Conservation (phyloP, 2,113 vertebrate genomes). For the Ptychochromis oligacanthus region DNA sequence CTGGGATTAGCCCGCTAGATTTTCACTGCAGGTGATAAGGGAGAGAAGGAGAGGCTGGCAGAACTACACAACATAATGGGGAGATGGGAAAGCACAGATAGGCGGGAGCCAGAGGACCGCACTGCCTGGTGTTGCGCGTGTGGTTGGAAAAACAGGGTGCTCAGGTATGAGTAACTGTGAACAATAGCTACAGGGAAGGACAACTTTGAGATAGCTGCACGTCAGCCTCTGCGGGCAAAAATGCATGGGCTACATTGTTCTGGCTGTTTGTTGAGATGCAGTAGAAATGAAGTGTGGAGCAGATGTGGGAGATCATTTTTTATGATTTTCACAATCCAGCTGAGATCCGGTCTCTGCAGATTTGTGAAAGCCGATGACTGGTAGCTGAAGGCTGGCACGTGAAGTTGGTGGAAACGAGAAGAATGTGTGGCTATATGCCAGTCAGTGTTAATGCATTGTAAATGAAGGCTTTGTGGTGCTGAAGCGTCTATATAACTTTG, state of each 20-base stretch:
- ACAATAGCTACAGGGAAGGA: constrained; percentile 65
- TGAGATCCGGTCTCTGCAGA: constrained; percentile 26
- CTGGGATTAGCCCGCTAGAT: constrained; percentile 72
- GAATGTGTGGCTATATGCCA: constrained; percentile 4
- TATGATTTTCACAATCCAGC: constrained; percentile 7
- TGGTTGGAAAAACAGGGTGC: constrained; percentile 38
- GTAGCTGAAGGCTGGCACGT: constrained; percentile 41
- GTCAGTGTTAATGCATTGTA: constrained; percentile 30
- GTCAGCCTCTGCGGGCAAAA: constrained; percentile 13
- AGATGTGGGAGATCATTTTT: constrained; percentile 30
- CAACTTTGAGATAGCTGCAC: constrained; percentile 57
- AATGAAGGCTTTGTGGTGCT: constrained; percentile 52
- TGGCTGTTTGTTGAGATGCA: constrained; percentile 30
- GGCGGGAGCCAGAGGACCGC: constrained; percentile 51
- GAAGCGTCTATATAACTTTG: constrained; percentile 54
- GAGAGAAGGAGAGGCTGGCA: constrained; percentile 56
- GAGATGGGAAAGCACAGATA: constrained; percentile 68
- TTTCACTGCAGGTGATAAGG: constrained; percentile 76
- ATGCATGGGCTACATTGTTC: not conserved
- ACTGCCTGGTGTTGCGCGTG: constrained; percentile 43
- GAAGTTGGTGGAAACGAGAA: constrained; percentile 26
- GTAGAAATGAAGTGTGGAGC: constrained; percentile 1
- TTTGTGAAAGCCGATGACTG: not conserved
- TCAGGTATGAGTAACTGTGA: constrained; percentile 52
- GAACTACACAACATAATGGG: constrained; percentile 70